A percentile compares a stretch with the other conserved stretches of the same genome.
phyloP scores from a whole-genome alignment of 2,797 vertebrate species.

The Enteromius mattozi region DNA sequence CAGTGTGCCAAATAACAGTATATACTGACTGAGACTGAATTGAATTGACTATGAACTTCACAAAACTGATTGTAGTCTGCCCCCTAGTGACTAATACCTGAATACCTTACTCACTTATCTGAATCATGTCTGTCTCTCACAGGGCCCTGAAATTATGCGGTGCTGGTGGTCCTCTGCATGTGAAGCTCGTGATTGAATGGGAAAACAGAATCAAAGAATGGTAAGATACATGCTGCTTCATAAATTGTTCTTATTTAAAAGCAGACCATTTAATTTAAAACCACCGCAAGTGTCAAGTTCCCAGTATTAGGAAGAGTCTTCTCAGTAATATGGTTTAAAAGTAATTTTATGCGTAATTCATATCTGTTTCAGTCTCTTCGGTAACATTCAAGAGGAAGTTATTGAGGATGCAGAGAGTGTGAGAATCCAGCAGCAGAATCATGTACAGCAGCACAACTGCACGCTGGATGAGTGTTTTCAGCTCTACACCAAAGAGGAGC shows the following conservation, averaged over 20 bases:
- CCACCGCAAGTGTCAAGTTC: background rate
- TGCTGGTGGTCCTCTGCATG: constrained; percentile 82
- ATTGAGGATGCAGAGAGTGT: constrained; percentile 89
- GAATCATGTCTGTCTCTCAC: background rate
- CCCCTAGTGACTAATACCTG: constrained; percentile 44
- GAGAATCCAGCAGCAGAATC: constrained; percentile 83
- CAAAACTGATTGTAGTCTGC: constrained; percentile 1
- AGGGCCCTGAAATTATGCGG: constrained; percentile 86
- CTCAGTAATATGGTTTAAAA: background rate
- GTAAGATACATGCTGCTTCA: constrained; percentile 72
- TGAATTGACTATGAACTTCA: background rate
- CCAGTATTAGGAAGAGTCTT: background rate
- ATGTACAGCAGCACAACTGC: constrained; percentile 88
- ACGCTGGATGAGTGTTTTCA: constrained; percentile 91
- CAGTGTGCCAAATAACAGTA: background rate
- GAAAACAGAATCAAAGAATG: constrained; percentile 85
- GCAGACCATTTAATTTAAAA: background rate
- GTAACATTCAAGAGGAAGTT: constrained; percentile 87
- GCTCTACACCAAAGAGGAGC: constrained; percentile 96
- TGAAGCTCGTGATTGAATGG: constrained; percentile 90
- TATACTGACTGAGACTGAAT: background rate
- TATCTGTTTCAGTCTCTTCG: constrained; percentile 82
- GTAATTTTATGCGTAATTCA: background rate
- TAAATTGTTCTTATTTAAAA: background rate
- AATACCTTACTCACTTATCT: background rate